Conservation (phyloP, 2,113 vertebrate genomes). For the Callospermophilus lateralis region DNA sequence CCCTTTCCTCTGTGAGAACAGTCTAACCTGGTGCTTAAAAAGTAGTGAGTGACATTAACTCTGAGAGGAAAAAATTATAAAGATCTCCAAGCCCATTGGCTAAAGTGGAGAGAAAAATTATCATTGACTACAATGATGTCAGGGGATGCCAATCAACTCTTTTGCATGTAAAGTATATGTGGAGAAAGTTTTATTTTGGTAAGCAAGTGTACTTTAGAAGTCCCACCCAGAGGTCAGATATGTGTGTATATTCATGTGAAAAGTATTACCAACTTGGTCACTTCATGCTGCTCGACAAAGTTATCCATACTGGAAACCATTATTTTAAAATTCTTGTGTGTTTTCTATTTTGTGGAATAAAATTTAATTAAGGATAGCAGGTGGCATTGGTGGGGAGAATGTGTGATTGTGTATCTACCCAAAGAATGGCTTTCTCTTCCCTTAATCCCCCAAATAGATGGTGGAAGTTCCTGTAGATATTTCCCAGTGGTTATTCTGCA, state of each 20-base stretch:
- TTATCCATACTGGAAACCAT: constrained; percentile 27
- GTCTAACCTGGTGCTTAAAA: constrained; percentile 13
- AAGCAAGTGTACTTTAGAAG: neutral
- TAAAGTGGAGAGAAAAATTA: neutral
- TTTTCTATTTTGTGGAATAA: constrained; percentile 22
- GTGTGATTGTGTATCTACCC: neutral
- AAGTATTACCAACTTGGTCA: neutral
- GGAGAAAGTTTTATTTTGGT: constrained; percentile 46
- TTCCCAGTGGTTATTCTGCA: constrained; percentile 13
- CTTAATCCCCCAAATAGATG: neutral
- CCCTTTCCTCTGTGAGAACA: constrained; percentile 8
- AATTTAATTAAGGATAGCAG: neutral
- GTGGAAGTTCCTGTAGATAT: neutral
- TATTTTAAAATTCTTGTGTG: neutral
- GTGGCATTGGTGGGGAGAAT: neutral
- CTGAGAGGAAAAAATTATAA: constrained; percentile 30
- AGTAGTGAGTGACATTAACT: constrained; percentile 26
- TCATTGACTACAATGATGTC: neutral
- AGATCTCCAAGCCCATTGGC: neutral
- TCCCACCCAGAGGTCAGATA: neutral
- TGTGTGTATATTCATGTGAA: neutral
- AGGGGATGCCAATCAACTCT: neutral
- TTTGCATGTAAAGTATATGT: neutral
- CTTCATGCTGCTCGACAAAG: neutral
- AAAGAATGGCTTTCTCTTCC: neutral